Evolutionary conservation across 2,113 vertebrate species (phyloP).

Genomic region (Cervus canadensis): DNA sequence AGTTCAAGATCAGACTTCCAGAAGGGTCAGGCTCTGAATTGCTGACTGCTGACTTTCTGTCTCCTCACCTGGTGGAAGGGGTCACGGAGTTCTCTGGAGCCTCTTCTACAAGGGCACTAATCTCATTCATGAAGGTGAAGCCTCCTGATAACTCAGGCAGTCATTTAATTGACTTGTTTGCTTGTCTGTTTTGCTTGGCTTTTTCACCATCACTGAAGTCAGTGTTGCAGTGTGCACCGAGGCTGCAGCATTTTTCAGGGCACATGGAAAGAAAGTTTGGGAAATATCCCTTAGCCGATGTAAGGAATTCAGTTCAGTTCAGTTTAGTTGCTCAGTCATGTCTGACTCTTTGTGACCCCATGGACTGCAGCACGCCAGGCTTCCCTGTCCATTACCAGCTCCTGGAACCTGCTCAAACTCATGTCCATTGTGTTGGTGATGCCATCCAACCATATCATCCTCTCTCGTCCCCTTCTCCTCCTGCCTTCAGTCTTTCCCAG

Average conservation of each 20-base stretch:
- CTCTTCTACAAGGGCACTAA: neutral
- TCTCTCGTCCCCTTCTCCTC: neutral
- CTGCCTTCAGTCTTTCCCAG: neutral
- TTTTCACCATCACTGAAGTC: neutral
- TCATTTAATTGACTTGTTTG: neutral
- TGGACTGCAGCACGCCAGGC: neutral
- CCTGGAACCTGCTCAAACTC: neutral
- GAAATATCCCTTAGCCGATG: neutral
- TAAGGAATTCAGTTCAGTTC: neutral
- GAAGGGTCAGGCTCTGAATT: neutral
- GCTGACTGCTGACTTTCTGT: rapidly evolving
- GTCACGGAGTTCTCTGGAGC: neutral
- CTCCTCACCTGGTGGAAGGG: neutral
- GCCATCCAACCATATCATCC: neutral
- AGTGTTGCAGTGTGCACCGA: neutral
- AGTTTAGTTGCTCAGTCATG: neutral
- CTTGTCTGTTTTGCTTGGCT: constrained; percentile 4
- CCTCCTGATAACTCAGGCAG: neutral
- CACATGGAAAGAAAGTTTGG: neutral
- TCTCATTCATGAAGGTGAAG: neutral
- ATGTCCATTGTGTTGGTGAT: neutral
- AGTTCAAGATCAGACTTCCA: neutral
- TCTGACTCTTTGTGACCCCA: neutral
- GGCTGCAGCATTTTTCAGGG: neutral
- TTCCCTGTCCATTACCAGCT: neutral